Percentiles rank a stretch among this genome's conserved stretches.
Evolutionary conservation across 2,888 invertebrate genomes (phyloP).

Genomic region (Punctoribates punctum): DNA sequence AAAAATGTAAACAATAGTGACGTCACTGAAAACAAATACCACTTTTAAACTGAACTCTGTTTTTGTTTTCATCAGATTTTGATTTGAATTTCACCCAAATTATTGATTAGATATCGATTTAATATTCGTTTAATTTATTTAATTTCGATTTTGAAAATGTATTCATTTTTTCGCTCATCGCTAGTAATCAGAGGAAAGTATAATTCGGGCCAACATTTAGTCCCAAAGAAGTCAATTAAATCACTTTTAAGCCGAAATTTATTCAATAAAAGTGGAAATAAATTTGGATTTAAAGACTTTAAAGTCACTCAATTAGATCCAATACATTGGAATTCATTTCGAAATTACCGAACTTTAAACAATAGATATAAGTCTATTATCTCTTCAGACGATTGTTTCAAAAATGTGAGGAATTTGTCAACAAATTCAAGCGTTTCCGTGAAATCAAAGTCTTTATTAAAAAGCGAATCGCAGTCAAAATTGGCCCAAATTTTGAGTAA

Average conservation of each 20-base stretch:
- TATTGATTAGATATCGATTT: too few relatives aligned
- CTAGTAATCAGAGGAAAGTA: not conserved
- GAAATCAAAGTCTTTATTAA: not conserved
- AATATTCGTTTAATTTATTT: too few relatives aligned
- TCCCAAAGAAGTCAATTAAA: too few relatives aligned
- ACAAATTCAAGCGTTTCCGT: not conserved
- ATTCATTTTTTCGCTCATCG: not conserved
- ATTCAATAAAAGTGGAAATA: not conserved
- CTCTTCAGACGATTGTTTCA: not conserved
- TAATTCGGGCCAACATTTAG: not conserved
- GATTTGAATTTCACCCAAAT: too few relatives aligned
- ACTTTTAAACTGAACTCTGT: not conserved
- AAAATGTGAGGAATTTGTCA: not conserved
- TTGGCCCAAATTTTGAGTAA: not conserved
- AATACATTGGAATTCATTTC: not conserved
- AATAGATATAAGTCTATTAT: not conserved
- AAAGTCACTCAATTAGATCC: not conserved
- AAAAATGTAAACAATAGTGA: constrained; percentile 1
- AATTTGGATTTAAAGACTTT: not conserved
- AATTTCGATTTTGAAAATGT: not conserved
- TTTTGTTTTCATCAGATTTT: not conserved
- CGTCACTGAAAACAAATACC: not conserved
- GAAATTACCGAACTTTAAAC: not conserved
- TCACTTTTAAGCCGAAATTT: too few relatives aligned
- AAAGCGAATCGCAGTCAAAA: not conserved